A percentile compares a stretch with the other conserved stretches of the same genome.
phyloP scores from a whole-genome alignment of 2,888 invertebrate genomes.

The Peribatodes rhomboidaria region DNA sequence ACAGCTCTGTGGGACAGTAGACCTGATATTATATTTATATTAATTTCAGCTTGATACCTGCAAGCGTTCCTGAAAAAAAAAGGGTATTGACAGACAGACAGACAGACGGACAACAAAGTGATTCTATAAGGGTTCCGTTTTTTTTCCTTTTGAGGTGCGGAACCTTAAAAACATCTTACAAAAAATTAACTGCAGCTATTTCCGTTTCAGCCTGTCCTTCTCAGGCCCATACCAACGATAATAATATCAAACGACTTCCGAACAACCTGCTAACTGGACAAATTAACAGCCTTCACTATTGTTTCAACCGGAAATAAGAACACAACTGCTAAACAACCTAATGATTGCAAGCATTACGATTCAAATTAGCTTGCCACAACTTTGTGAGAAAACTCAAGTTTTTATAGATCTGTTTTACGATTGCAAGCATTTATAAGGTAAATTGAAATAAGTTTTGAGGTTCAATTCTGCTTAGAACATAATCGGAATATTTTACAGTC shows the following conservation, averaged over 20 bases:
- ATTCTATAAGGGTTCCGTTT: too few relatives aligned
- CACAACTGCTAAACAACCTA: conserved; percentile 39
- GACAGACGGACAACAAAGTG: too few relatives aligned
- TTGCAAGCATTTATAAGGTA: background rate
- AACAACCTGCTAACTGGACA: conserved; percentile 43
- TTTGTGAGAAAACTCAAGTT: background rate
- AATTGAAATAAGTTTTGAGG: background rate
- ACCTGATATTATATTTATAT: too few relatives aligned
- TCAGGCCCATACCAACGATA: conserved; percentile 49
- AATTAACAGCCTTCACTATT: conserved; percentile 56
- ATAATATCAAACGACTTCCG: conserved; percentile 53
- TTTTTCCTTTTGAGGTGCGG: too few relatives aligned
- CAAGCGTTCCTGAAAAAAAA: too few relatives aligned
- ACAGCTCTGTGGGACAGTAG: too few relatives aligned
- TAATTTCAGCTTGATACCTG: too few relatives aligned
- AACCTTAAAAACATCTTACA: too few relatives aligned
- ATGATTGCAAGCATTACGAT: conserved; percentile 31
- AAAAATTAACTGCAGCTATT: conserved; percentile 11
- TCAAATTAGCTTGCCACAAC: conserved; percentile 32
- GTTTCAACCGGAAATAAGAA: conserved; percentile 53
- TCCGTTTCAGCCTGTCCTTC: conserved; percentile 42
- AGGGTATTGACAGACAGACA: too few relatives aligned
- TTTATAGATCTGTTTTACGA: background rate
- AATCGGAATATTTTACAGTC: background rate
- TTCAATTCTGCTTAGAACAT: background rate